phyloP scores from a whole-genome alignment of 2,888 invertebrate genomes.

The Cantharis flavilabris region DNA sequence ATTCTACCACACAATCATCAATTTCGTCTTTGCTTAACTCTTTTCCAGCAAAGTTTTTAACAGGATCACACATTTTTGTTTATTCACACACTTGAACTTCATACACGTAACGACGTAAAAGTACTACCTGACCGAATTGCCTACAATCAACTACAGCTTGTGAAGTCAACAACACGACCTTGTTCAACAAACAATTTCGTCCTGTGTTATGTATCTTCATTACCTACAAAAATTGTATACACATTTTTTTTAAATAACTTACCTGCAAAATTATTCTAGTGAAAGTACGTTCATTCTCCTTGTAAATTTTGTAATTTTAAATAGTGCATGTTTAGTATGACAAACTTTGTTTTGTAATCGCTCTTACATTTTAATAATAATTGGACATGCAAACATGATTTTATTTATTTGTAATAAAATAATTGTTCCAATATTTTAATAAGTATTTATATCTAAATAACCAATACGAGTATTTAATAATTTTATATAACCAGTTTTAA shows the following conservation, averaged over 20 bases:
- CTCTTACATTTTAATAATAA: neutral
- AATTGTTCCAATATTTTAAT: neutral
- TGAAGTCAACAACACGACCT: neutral
- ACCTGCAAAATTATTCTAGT: neutral
- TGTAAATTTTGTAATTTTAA: neutral
- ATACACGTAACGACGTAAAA: neutral
- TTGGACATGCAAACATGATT: neutral
- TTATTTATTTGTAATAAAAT: neutral
- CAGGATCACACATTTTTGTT: neutral
- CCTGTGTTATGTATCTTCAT: neutral
- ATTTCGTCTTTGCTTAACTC: conserved; percentile 29
- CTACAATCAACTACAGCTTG: neutral
- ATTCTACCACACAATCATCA: conserved; percentile 25
- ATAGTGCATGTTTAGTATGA: neutral
- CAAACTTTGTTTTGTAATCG: neutral
- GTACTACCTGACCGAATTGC: neutral
- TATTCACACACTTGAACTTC: neutral
- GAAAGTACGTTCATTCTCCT: neutral
- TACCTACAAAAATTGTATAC: neutral
- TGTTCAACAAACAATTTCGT: neutral
- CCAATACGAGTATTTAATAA: too few relatives aligned
- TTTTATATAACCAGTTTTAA: neutral
- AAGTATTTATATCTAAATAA: neutral
- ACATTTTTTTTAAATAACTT: neutral
- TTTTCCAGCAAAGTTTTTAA: conserved; percentile 23